Evolutionary conservation across 2,888 invertebrate genomes (phyloP), one percentile per base, ranked within the genome.

Genomic region (Catocala nupta): DNA sequence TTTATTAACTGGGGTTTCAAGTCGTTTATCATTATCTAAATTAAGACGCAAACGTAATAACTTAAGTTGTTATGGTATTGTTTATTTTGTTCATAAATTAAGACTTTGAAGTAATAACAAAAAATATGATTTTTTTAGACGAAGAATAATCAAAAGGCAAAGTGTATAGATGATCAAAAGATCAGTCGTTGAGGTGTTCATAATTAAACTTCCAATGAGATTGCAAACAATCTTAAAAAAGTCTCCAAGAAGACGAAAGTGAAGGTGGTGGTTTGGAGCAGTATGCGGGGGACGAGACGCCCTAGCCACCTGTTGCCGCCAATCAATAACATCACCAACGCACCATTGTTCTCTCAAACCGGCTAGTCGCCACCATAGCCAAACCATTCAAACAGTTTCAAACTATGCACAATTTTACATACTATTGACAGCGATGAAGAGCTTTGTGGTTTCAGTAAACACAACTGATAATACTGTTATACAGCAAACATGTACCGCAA

Each of bases 261-360:
- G 86, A 89, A 88, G 84, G 84, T 87, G 81, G 75, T 83, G 78
- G 75, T 72, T 75, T 64, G 79, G 80, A 75, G 83, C 73, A 64
- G 66, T 52, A 42, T 43, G 87, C 81, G 88, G 85, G 89, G 91
- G 85, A 80, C 80, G 88, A 78, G 85, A 82, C 89, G 84, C 90
- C 92, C 89, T 87, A 87, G 73, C 90, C 84, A 93, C 92, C 90
- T 93, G 93, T 93, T 90, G 92, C 84, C 81, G 77, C 82, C 89
- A 93, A 93, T 93, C 93, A 92, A 93, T 93, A 93, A 85, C 83
- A 90, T 83, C 87, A 86, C 85, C 85, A 91, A 83, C 84, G 85
- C 83, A 86, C 87, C 90, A 86, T 90, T 90, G 89, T 88, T 86
- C 85, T 81, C 82, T 80, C 78, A 83, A 81, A 83, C 82, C 71